Percentiles rank a stretch among this genome's conserved stretches.
Conservation (phyloP, 2,888 invertebrate species). For the Drosophila demipolita region DNA sequence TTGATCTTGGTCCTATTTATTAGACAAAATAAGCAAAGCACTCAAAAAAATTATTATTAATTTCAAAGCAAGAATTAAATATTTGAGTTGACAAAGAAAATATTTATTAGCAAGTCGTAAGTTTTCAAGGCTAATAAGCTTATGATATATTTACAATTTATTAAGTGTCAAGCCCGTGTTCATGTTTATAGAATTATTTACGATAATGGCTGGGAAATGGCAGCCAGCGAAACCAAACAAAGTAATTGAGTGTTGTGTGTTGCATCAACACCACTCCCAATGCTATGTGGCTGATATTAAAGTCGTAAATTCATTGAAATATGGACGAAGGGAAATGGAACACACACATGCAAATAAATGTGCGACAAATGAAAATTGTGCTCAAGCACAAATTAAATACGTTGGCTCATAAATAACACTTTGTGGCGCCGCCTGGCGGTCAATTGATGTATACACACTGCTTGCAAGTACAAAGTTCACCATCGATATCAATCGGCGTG, state of each 20-base stretch:
- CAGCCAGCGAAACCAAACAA: constrained; percentile 47
- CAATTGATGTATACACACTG: constrained; percentile 46
- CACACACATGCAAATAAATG: constrained; percentile 56
- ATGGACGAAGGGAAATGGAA: constrained; percentile 29
- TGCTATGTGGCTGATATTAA: constrained; percentile 31
- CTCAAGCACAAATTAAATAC: constrained; percentile 5
- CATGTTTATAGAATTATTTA: constrained; percentile 47
- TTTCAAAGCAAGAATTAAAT: not conserved
- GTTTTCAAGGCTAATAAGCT: constrained; percentile 10
- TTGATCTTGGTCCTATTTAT: constrained; percentile 38
- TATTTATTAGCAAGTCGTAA: not conserved
- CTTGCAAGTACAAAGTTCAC: constrained; percentile 46
- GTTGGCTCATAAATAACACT: constrained; percentile 56
- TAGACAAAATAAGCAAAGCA: constrained; percentile 36
- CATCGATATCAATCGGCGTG: constrained; percentile 39
- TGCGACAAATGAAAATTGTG: constrained; percentile 34
- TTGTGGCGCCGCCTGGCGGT: constrained; percentile 56
- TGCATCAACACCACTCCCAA: constrained; percentile 44
- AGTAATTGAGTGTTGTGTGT: constrained; percentile 57
- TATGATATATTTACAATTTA: constrained; percentile 4
- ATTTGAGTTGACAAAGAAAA: not conserved
- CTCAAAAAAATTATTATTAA: not conserved
- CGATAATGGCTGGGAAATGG: constrained; percentile 49
- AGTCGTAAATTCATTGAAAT: constrained; percentile 72
- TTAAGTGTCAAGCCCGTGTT: constrained; percentile 15